A percentile compares a stretch with the other conserved stretches of the same genome.
phyloP scores from a whole-genome alignment of 1,140 invertebrate species.

The Matsumurasca onukii region DNA sequence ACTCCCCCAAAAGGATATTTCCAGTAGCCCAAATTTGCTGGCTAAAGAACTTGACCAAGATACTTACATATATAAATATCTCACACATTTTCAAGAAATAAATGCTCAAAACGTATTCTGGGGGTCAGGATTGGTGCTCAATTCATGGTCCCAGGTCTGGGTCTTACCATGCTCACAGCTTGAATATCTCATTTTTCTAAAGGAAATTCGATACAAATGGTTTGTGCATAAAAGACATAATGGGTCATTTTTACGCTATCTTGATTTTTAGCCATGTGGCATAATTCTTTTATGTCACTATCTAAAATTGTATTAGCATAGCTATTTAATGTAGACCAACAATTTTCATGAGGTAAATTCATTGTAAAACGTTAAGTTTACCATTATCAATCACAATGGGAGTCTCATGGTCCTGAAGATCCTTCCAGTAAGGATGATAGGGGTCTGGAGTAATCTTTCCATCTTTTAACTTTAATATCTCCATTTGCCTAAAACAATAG shows the following conservation, averaged over 20 bases:
- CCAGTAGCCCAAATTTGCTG: too few relatives aligned
- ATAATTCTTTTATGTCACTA: background rate
- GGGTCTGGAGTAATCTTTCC: constrained; percentile 70
- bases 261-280: background rate
- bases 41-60: too few relatives aligned
- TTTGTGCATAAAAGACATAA: background rate
- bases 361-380: constrained; percentile 45
- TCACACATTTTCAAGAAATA: background rate
- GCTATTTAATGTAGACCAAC: background rate
- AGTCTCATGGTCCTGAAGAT: constrained; percentile 56
- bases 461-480: constrained; percentile 64
- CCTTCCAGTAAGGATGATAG: constrained; percentile 64
- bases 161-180: too few relatives aligned
- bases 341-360: background rate
- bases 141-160: too few relatives aligned
- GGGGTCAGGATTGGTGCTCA: too few relatives aligned
- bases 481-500: constrained; percentile 32
- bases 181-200: too few relatives aligned
- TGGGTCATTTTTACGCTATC: background rate
- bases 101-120: background rate
- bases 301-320: background rate
- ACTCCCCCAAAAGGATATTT: too few relatives aligned
- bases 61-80: too few relatives aligned
- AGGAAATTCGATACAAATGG: too few relatives aligned
- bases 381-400: constrained; percentile 87